These are phyloP conservation scores for Hafferia zeledoni DNA, from an alignment of 2,797 vertebrate species.

Conservation along the genomic window DNA sequence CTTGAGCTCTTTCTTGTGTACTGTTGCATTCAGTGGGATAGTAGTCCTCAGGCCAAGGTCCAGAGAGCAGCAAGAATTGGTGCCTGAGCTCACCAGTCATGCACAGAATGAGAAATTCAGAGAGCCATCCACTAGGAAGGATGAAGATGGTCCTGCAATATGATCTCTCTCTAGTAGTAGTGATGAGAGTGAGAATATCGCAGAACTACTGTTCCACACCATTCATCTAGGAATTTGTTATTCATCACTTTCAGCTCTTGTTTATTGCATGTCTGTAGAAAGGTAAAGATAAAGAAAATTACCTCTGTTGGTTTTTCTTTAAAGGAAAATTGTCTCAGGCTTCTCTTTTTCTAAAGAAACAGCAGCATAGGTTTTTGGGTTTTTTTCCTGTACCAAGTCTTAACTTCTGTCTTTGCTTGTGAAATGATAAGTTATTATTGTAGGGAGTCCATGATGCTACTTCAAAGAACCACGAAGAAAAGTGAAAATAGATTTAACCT, in stretches of 20 bases:
- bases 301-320: background rate
- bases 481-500: background rate
- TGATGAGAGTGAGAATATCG: background rate
- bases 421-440: constrained; percentile 16
- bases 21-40: background rate
- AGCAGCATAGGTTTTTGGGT: background rate
- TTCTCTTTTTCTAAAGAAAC: background rate
- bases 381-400: background rate
- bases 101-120: background rate
- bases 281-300: background rate
- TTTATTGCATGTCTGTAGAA: background rate
- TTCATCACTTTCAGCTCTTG: background rate
- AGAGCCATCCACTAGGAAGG: background rate
- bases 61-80: background rate
- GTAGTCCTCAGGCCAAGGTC: background rate
- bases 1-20: background rate
- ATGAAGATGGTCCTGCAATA: background rate
- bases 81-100: background rate
- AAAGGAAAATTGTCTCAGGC: background rate
- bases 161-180: background rate
- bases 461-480: constrained; percentile 2
- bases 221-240: background rate
- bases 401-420: background rate
- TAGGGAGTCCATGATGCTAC: background rate
- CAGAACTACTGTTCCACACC: background rate